Conservation (phyloP, 2,888 invertebrate genomes). For the Ethmia dodecea region DNA sequence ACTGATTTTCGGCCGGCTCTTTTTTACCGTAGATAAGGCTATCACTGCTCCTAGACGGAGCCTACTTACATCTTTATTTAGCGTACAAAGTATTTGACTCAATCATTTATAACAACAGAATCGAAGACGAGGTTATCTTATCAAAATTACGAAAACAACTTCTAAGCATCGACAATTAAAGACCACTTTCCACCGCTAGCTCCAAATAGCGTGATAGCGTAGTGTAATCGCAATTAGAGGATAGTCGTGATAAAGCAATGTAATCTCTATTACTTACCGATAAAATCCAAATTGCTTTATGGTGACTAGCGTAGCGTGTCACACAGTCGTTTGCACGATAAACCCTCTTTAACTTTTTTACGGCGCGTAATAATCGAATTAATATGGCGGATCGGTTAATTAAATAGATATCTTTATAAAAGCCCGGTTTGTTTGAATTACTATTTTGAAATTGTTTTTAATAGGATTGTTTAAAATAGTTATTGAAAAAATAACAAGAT, state of each 20-base stretch:
- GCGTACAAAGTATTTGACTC: too few relatives aligned
- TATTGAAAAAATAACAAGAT: too few relatives aligned
- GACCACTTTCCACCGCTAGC: neutral
- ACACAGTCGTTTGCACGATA: constrained; percentile 50
- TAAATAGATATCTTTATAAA: constrained; percentile 59
- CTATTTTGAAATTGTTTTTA: neutral
- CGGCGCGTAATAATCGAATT: constrained; percentile 67
- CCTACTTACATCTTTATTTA: too few relatives aligned
- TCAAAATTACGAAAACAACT: too few relatives aligned
- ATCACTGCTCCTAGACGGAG: too few relatives aligned
- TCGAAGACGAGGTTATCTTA: too few relatives aligned
- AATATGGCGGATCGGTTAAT: constrained; percentile 72
- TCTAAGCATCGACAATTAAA: too few relatives aligned
- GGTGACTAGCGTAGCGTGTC: constrained; percentile 50
- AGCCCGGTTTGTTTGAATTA: constrained; percentile 26
- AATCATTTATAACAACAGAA: too few relatives aligned
- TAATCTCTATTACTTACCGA: constrained; percentile 64
- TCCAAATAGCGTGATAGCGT: constrained; percentile 2
- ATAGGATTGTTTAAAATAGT: neutral
- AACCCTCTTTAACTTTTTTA: constrained; percentile 65
- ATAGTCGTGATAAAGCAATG: constrained; percentile 58
- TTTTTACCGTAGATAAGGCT: too few relatives aligned
- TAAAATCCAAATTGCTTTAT: constrained; percentile 70
- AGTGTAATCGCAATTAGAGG: constrained; percentile 50
- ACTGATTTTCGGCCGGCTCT: too few relatives aligned